phyloP scores from a whole-genome alignment of 2,797 vertebrate genomes.

The Tympanoctomys barrerae region DNA sequence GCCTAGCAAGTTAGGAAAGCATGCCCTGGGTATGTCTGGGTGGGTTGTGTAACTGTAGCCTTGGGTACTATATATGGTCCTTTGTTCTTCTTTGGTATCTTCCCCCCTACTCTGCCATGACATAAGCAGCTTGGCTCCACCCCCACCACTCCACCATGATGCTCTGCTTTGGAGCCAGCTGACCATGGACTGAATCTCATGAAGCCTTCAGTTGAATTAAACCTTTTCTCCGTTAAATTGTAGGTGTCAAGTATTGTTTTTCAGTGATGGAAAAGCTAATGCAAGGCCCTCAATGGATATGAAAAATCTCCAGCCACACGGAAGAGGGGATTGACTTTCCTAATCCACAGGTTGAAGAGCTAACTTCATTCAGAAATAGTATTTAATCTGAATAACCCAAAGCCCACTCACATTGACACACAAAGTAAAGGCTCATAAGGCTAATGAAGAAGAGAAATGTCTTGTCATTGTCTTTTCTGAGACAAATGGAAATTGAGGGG shows the following conservation, averaged over 20 bases:
- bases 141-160: neutral
- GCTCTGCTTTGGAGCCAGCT: neutral
- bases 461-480: slow-evolving; percentile 12
- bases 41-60: neutral
- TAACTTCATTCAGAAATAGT: neutral
- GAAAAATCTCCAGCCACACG: neutral
- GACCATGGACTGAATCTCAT: neutral
- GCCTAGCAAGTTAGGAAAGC: neutral
- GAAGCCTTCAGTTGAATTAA: neutral
- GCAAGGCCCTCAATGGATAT: neutral
- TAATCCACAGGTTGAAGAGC: neutral
- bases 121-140: neutral
- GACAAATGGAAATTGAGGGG: slow-evolving; percentile 23
- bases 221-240: neutral
- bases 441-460: neutral
- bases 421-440: neutral
- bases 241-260: neutral
- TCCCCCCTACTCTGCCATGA: neutral
- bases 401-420: neutral
- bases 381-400: neutral
- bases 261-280: neutral
- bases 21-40: neutral
- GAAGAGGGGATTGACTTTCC: neutral
- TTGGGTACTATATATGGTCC: neutral
- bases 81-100: neutral